Evolutionary conservation across 2,113 vertebrate species (phyloP), one percentile per base, ranked within the genome.

Genomic region (Ciconia maguari): DNA sequence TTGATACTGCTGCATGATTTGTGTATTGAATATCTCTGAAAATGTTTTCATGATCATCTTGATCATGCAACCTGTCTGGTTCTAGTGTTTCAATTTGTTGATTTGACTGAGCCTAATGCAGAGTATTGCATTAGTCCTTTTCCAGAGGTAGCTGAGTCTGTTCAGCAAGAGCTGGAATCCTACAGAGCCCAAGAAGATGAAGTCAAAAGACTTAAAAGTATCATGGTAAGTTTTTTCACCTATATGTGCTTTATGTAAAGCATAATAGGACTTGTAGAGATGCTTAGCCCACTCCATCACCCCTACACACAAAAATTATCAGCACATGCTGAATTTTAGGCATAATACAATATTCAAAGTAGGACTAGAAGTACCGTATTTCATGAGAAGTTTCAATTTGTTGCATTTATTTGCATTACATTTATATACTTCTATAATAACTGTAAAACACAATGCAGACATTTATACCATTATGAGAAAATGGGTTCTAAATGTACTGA

Each of bases 121-220:
- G 69, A 71, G 48, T 96, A 7, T 97, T 96, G 17, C 89, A 88
- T 97, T 97, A 99, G 99, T 97, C 99, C 99, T 46, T 99, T 99
- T 93, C 99, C 99, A 93, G 99, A 99, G 97, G 99, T 99, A 88
- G 99, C 99, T 0, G 99, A 99, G 95, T 99, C 99, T 4, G 99
- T 99, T 94, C 99, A 99, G 93, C 98, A 99, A 97, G 99, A 99
- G 93, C 94, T 99, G 87, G 99, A 99, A 93, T 98, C 98, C 2
- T 99, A 99, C 96, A 98, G 99, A 97, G 98, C 99, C 20, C 99
- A 99, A 95, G 99, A 99, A 97, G 99, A 99, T 93, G 99, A 99
- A 88, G 99, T 99, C 66, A 99, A 99, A 95, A 98, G 98, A 21
- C 99, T 99, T 71, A 99, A 99, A 98, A 99, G 99, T 97, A 99